Percentiles rank a stretch among this genome's conserved stretches.
Conservation (phyloP, 2,113 vertebrate species). For the Istiophorus platypterus region DNA sequence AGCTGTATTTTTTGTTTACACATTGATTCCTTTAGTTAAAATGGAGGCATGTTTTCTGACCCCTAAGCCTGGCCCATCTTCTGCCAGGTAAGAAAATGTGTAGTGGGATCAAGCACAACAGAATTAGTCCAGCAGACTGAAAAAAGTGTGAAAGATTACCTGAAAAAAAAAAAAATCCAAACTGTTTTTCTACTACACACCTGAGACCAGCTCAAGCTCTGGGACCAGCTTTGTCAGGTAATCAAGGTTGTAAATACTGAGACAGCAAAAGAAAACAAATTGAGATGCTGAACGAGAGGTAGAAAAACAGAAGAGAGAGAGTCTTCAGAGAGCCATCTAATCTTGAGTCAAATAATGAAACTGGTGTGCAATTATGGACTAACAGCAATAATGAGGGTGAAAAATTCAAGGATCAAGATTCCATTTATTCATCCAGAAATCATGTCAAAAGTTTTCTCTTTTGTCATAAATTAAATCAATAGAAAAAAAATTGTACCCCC, state of each 20-base stretch:
- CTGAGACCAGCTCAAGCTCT: neutral
- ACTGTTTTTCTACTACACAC: conserved; percentile 1
- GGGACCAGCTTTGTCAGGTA: conserved; percentile 3
- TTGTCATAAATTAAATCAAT: too few species aligned
- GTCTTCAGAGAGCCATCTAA: neutral
- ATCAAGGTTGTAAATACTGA: neutral
- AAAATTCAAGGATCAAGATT: neutral
- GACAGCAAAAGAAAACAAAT: neutral
- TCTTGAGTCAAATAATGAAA: neutral
- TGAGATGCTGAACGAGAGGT: neutral
- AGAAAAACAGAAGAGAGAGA: neutral
- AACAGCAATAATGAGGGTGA: neutral
- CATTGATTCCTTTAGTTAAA: conserved; percentile 27
- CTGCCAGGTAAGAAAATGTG: neutral
- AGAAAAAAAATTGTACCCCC: too few species aligned
- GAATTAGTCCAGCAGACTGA: neutral
- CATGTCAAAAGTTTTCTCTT: neutral
- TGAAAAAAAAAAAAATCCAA: neutral
- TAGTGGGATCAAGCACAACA: conserved; percentile 13
- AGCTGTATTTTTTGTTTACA: conserved; percentile 35
- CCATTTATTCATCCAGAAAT: neutral
- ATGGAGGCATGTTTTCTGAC: conserved; percentile 19
- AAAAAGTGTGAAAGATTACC: neutral
- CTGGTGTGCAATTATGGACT: neutral
- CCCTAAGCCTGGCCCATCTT: conserved; percentile 8